Conservation (phyloP, 2,113 vertebrate genomes). For the Lagenorhynchus albirostris region DNA sequence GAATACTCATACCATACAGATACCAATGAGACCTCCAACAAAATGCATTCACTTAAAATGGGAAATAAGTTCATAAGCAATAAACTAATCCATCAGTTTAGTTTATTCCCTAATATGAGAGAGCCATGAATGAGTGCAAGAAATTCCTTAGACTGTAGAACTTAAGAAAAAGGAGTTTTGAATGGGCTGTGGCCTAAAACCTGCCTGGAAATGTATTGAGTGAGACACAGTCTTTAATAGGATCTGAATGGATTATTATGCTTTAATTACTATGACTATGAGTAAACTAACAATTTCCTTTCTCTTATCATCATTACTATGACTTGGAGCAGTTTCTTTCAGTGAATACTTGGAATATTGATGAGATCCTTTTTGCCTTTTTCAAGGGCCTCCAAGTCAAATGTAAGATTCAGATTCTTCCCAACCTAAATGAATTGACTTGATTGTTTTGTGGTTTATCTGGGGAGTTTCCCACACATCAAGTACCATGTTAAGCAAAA, state of each 20-base stretch:
- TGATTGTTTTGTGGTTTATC: background rate
- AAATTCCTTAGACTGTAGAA: background rate
- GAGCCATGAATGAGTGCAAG: background rate
- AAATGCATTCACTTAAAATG: background rate
- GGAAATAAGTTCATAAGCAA: background rate
- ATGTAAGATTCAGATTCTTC: background rate
- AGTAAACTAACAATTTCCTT: background rate
- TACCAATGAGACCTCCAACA: background rate
- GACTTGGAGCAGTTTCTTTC: background rate
- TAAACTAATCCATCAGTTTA: background rate
- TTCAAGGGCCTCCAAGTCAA: background rate
- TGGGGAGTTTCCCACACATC: background rate
- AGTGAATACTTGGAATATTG: background rate
- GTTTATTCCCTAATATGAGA: background rate
- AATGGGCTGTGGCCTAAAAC: background rate
- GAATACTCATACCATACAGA: background rate
- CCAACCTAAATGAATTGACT: constrained; percentile 2
- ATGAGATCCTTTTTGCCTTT: background rate
- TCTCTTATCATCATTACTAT: background rate
- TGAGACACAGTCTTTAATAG: background rate
- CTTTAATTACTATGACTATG: background rate
- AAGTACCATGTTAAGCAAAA: constrained; percentile 9
- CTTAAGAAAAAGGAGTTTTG: background rate
- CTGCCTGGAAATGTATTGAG: background rate
- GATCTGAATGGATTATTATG: background rate